Evolutionary conservation across 1,140 invertebrate genomes (phyloP).

Genomic region (Lethrus apterus): DNA sequence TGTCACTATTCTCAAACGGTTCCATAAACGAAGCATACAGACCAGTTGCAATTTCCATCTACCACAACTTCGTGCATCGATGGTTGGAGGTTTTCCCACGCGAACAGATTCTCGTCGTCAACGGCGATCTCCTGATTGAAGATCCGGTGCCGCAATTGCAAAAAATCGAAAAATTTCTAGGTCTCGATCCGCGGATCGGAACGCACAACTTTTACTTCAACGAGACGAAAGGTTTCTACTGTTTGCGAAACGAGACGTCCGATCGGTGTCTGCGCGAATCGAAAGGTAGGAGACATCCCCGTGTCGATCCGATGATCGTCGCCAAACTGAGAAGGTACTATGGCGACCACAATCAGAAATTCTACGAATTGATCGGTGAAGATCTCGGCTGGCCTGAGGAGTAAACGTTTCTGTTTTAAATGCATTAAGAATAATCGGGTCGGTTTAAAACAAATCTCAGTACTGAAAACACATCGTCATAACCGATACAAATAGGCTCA

Average conservation of each 20-base stretch:
- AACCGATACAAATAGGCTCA: too few species aligned
- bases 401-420: too few species aligned
- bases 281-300: slow-evolving; percentile 88
- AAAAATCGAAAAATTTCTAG: slow-evolving; percentile 83
- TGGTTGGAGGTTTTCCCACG: slow-evolving; percentile 85
- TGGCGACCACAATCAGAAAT: slow-evolving; percentile 88
- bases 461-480: too few species aligned
- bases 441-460: too few species aligned
- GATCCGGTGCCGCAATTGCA: slow-evolving; percentile 87
- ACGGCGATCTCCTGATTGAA: slow-evolving; percentile 91
- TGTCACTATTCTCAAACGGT: slow-evolving; percentile 71
- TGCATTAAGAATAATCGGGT: too few species aligned
- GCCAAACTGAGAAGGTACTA: slow-evolving; percentile 87
- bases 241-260: slow-evolving; percentile 76
- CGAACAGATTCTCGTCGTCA: slow-evolving; percentile 88
- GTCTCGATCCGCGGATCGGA: slow-evolving; percentile 66
- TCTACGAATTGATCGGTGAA: slow-evolving; percentile 88
- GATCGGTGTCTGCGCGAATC: slow-evolving; percentile 90
- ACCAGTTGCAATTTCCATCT: slow-evolving; percentile 67
- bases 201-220: slow-evolving; percentile 95
- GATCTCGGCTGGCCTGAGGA: slow-evolving; percentile 87
- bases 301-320: slow-evolving; percentile 76
- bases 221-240: slow-evolving; percentile 95
- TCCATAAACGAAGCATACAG: slow-evolving; percentile 75
- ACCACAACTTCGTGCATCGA: slow-evolving; percentile 73